Base-by-base conservation (phyloP, 2,113 vertebrate genomes). In the Ovis canadensis region DNA sequence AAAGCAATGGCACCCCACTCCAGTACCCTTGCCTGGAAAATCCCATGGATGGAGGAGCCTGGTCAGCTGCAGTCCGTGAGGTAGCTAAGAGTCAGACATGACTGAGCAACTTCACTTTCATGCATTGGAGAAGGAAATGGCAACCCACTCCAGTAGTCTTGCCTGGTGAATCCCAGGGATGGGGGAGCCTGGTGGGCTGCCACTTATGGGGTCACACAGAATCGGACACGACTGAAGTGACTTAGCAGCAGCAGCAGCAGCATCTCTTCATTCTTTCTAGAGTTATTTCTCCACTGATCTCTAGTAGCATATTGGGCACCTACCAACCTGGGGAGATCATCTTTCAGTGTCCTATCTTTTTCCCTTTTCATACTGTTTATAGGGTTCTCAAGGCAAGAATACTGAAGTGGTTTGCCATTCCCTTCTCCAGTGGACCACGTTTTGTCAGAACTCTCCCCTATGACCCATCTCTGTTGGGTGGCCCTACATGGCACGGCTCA, bases 131-230 rank as follows among this genome's bases (percentile, higher is more conserved):
- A 64, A 64, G 31, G 60, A 64, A 64, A 33, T 64, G 60, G 1
- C 60, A 64, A 16, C 31, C 31, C 15, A 64, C 7, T 33, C 15
- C 15, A 33, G 3, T 64, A 3, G 1, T 33, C 31, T 64, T 33
- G 60, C 31, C 31, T 8, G 15, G 31, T 4, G 60, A 64, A 64
- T 64, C 31, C 60, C 60, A 64, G 15, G 60, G 31, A 33, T 0
- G 7, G 15, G 3, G 7, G 15, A 33, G 60, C 60, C 60, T 64
- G 60, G 15, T 16, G 7, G 31, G 60, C 60, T 64, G 15, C 31
- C 0, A 0, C 3, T 14, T 64, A 33, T 64, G 60, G 60, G 31
- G 31, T 33, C 1, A 0, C 60, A 7, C 14, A 62, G 29, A 31
- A 14, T 33, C 1, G 3, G 29, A 62, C 29, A 33, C 0, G 6